Conservation (phyloP, 2,113 vertebrate genomes). For the Eulacestoma nigropectus region DNA sequence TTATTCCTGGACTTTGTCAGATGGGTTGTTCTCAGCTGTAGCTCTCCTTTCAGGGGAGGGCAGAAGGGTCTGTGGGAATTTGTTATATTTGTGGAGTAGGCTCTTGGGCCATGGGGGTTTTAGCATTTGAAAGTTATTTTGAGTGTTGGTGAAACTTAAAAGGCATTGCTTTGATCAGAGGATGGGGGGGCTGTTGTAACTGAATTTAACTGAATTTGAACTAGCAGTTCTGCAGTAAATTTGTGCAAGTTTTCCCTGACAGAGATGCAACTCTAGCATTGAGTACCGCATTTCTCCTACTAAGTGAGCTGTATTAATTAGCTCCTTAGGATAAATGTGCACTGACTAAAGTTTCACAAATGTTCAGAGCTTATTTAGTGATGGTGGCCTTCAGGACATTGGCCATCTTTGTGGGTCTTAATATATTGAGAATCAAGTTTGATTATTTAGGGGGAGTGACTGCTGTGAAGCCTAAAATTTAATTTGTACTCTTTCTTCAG, state of each 20-base stretch:
- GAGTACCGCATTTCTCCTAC: neutral
- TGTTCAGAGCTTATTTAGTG: neutral
- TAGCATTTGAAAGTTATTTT: neutral
- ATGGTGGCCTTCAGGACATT: neutral
- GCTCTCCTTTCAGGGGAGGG: neutral
- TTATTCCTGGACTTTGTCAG: neutral
- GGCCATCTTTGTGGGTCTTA: neutral
- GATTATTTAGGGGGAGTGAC: neutral
- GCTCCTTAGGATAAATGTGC: neutral
- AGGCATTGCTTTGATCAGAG: neutral
- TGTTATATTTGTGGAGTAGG: neutral
- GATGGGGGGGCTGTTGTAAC: neutral
- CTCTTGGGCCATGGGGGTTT: neutral
- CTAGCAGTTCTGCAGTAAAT: neutral
- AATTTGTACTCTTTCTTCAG: constrained; percentile 65
- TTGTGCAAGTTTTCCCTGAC: neutral
- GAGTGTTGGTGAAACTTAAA: neutral
- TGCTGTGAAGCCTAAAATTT: neutral
- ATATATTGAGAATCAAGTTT: neutral
- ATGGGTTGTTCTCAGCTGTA: neutral
- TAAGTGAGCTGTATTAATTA: neutral
- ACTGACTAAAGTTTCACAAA: neutral
- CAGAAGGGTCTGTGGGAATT: neutral
- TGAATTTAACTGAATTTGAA: neutral
- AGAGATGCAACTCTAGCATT: neutral